These are phyloP conservation scores for Peromyscus leucopus DNA, from an alignment of 2,113 vertebrate genomes.

Conservation along the genomic window DNA sequence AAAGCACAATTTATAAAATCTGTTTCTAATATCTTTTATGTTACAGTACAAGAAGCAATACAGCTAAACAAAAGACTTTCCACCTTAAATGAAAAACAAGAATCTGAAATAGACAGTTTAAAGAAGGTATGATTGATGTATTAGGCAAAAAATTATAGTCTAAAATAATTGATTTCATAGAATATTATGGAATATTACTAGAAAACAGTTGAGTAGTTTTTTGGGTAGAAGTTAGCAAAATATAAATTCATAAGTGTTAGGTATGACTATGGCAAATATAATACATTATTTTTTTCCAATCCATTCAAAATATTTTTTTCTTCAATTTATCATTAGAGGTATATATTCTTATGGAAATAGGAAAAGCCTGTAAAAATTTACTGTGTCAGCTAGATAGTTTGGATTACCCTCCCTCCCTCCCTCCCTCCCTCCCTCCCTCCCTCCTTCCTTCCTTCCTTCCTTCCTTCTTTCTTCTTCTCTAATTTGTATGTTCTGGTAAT, in stretches of 20 bases:
- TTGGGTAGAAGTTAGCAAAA: conserved; percentile 46
- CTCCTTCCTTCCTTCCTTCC: not conserved
- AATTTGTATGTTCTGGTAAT: conserved; percentile 25
- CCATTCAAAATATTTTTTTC: conserved; percentile 41
- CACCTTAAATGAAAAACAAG: conserved; percentile 90
- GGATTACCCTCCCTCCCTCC: no score
- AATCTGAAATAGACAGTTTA: conserved; percentile 89
- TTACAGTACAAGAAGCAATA: conserved; percentile 93
- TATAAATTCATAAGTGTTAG: conserved; percentile 31
- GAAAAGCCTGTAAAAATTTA: not conserved
- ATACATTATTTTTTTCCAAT: conserved; percentile 43
- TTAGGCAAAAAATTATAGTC: conserved; percentile 36
- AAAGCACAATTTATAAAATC: conserved; percentile 43
- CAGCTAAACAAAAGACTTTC: conserved; percentile 91
- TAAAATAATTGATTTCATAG: conserved; percentile 52
- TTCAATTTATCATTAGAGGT: conserved; percentile 18
- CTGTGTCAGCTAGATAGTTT: not conserved
- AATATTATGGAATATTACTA: conserved; percentile 55
- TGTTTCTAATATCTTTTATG: conserved; percentile 63
- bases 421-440: not conserved
- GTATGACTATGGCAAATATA: conserved; percentile 47
- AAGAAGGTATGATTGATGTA: conserved; percentile 89
- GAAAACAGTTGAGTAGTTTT: conserved; percentile 22
- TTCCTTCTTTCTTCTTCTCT: not conserved
- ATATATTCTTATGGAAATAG: conserved; percentile 35